These are phyloP conservation scores for Macrophya annulata DNA, from an alignment of 2,888 invertebrate species.

Conservation along the genomic window DNA sequence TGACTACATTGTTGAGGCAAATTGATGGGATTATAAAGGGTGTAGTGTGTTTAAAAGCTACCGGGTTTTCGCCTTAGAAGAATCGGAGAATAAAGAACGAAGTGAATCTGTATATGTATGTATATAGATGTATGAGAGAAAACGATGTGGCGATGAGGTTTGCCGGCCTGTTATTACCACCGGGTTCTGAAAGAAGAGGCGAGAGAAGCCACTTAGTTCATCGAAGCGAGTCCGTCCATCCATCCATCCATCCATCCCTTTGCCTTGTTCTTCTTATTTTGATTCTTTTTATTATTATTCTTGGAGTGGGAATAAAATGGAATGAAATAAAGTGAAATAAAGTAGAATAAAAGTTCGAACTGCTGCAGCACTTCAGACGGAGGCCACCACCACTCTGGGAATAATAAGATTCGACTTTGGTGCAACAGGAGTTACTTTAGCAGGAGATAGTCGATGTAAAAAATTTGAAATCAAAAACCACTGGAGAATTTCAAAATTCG, in stretches of 20 bases:
- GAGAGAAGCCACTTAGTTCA: conserved; percentile 53
- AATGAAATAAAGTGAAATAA: conserved; percentile 52
- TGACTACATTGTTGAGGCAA: neutral
- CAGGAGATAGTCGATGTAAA: too few species aligned
- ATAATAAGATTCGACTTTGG: too few species aligned
- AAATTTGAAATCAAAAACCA: too few species aligned
- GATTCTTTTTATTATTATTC: neutral
- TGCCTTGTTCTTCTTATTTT: neutral
- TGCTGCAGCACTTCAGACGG: neutral
- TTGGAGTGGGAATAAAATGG: conserved; percentile 9
- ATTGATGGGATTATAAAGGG: conserved; percentile 17
- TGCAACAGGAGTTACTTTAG: too few species aligned
- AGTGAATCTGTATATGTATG: neutral
- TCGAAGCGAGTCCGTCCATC: conserved; percentile 52
- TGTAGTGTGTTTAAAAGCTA: neutral
- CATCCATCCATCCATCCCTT: conserved; percentile 34
- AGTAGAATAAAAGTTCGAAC: neutral
- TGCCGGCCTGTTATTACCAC: conserved; percentile 52
- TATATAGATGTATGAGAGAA: neutral
- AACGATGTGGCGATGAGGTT: conserved; percentile 16
- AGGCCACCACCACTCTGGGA: too few species aligned
- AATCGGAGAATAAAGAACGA: neutral
- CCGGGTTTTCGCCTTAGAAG: neutral
- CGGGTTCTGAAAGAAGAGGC: conserved; percentile 14
- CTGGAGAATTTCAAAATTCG: too few species aligned